Conservation (phyloP, 2,113 vertebrate species). For the Pseudopipra pipra region DNA sequence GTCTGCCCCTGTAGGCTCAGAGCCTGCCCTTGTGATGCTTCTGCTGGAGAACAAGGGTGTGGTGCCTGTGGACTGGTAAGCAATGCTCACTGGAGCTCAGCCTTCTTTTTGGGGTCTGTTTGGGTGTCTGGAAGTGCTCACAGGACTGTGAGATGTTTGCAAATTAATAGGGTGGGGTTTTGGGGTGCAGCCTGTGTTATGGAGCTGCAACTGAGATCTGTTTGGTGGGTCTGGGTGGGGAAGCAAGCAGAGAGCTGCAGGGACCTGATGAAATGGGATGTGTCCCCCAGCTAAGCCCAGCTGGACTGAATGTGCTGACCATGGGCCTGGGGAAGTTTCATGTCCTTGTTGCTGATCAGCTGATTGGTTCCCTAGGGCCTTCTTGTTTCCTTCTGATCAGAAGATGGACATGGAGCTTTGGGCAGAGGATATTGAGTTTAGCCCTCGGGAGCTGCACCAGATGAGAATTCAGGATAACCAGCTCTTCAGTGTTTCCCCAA, state of each 20-base stretch:
- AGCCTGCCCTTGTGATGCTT: conserved; percentile 77
- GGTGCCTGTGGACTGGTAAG: conserved; percentile 86
- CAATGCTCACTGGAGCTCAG: neutral
- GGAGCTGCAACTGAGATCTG: neutral
- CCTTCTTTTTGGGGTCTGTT: neutral
- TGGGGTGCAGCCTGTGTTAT: neutral
- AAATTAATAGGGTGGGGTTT: neutral
- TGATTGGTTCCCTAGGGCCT: conserved; percentile 74
- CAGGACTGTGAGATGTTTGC: neutral
- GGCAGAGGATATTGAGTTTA: conserved; percentile 82
- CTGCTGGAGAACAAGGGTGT: conserved; percentile 83
- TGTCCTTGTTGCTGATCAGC: neutral
- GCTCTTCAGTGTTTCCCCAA: conserved; percentile 83
- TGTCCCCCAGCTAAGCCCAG: neutral
- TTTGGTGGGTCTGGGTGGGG: neutral
- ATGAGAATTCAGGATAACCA: conserved; percentile 85
- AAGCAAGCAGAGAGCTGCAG: neutral
- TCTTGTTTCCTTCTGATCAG: conserved; percentile 91
- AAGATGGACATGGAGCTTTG: conserved; percentile 85
- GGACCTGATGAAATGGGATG: neutral
- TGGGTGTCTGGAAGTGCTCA: neutral
- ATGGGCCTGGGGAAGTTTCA: neutral
- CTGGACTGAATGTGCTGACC: neutral
- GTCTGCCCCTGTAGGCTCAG: conserved; percentile 78
- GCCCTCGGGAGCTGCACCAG: conserved; percentile 77